Percentiles rank a stretch among this genome's conserved stretches.
Conservation (phyloP, 2,888 invertebrate genomes). For the Lypha dubia region DNA sequence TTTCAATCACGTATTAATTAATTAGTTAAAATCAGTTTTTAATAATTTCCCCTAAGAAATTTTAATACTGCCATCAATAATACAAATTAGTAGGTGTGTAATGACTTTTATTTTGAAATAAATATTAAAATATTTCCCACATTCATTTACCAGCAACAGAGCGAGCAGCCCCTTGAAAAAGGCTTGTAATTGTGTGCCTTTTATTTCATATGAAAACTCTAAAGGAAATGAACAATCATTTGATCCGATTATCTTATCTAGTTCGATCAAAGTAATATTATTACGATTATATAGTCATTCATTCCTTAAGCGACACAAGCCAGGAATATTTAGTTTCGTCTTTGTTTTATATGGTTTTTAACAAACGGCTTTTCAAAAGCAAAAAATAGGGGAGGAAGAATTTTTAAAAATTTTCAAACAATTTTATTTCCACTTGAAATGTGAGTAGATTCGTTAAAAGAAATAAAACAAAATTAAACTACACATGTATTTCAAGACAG, state of each 20-base stretch:
- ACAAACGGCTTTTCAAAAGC: background rate
- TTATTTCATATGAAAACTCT: background rate
- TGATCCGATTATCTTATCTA: constrained; percentile 79
- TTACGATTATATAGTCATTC: constrained; percentile 59
- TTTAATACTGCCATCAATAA: background rate
- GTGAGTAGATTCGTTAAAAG: constrained; percentile 46
- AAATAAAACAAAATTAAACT: constrained; percentile 26
- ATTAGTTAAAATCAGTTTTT: background rate
- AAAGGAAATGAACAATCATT: constrained; percentile 78
- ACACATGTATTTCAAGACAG: constrained; percentile 5
- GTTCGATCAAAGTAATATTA: constrained; percentile 71
- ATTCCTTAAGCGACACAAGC: constrained; percentile 45
- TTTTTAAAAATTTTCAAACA: background rate
- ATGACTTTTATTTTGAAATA: constrained; percentile 15
- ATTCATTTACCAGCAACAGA: constrained; percentile 22
- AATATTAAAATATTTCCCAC: constrained; percentile 43
- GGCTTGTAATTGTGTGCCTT: constrained; percentile 37
- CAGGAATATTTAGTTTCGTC: constrained; percentile 40
- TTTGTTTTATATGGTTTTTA: constrained; percentile 21
- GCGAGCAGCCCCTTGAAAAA: constrained; percentile 44
- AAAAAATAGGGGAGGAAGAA: constrained; percentile 52
- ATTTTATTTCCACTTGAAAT: constrained; percentile 56
- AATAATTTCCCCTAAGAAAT: background rate
- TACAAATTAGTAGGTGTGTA: constrained; percentile 30
- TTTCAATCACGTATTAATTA: background rate